These are phyloP conservation scores for Psix sp. DNA, from an alignment of 1,140 invertebrate species.

Conservation along the genomic window DNA sequence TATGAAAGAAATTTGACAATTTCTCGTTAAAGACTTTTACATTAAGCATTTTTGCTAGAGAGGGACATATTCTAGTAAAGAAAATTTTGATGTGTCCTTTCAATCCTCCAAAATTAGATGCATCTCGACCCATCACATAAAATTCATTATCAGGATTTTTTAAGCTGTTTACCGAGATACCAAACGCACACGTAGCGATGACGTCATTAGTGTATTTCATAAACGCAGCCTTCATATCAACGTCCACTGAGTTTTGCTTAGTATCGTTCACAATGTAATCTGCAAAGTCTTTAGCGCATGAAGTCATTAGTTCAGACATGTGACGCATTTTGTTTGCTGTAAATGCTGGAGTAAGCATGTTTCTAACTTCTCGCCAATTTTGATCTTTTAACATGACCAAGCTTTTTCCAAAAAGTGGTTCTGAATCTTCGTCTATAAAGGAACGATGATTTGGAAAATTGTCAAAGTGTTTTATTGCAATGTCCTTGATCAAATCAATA, in stretches of 20 bases:
- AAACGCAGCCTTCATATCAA: slow-evolving; percentile 20
- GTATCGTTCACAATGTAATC: neutral
- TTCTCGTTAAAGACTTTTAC: slow-evolving; percentile 44
- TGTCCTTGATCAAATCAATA: slow-evolving; percentile 57
- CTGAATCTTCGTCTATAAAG: slow-evolving; percentile 48
- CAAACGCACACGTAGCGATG: slow-evolving; percentile 22
- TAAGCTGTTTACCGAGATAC: slow-evolving; percentile 10
- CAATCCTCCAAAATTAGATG: slow-evolving; percentile 58
- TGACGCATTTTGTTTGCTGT: slow-evolving; percentile 71
- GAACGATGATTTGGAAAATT: slow-evolving; percentile 78
- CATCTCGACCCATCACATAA: neutral
- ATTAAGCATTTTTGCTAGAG: slow-evolving; percentile 29
- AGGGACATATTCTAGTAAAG: slow-evolving; percentile 10
- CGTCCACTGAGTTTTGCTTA: neutral
- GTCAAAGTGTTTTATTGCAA: slow-evolving; percentile 82
- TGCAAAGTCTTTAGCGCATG: slow-evolving; percentile 44
- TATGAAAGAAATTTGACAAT: slow-evolving; percentile 61
- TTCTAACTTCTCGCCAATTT: slow-evolving; percentile 70
- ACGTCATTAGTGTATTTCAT: slow-evolving; percentile 21
- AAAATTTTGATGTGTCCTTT: slow-evolving; percentile 63
- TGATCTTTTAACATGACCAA: slow-evolving; percentile 74
- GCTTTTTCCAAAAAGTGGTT: slow-evolving; percentile 77
- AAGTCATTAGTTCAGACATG: slow-evolving; percentile 65
- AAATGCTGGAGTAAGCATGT: slow-evolving; percentile 70
- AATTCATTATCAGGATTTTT: slow-evolving; percentile 16